Base-by-base conservation (phyloP, 2,888 invertebrate genomes). In the Barypeithes pellucidus region DNA sequence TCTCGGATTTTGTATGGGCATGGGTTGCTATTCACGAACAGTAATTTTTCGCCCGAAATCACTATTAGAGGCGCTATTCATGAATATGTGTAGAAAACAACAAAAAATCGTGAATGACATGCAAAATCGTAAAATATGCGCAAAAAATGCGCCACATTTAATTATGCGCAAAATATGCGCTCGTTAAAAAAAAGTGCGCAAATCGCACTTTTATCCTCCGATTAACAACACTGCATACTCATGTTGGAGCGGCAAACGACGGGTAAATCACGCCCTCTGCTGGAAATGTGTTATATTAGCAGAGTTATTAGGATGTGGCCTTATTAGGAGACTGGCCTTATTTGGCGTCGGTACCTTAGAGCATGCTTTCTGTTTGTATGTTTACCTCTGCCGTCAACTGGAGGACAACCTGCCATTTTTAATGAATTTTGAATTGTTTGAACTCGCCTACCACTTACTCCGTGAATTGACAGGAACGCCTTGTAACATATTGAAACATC, bases 191-290 rank as follows among this genome's bases (percentile, higher is more conserved):
- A 39, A n/a, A 39, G 9, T 39, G 12, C 39, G 39, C 8, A 39
- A 39, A 39, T 39, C 39, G 39, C 12, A 39, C 9, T 12, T 12
- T 39, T n/a, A 39, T 39, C 39, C 39, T 1, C 39, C 39, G 39
- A 39, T n/a, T n/a, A 39, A 39, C 39, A 39, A 39, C 39, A 39
- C 39, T 39, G 39, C n/a, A n/a, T n/a, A n/a, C n/a, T n/a, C n/a
- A n/a, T n/a, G n/a, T n/a, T n/a, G n/a, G n/a, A n/a, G n/a, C n/a
- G n/a, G n/a, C n/a, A n/a, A n/a, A n/a, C n/a, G n/a, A n/a, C n/a
- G n/a, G n/a, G n/a, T n/a, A n/a, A n/a, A n/a, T n/a, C n/a, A n/a
- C n/a, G n/a, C n/a, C n/a, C n/a, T n/a, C n/a, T n/a, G n/a, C n/a
- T n/a, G n/a, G n/a, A n/a, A n/a, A n/a, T n/a, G n/a, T n/a, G n/a